Evolutionary conservation across 2,888 invertebrate genomes (phyloP).

Genomic region (Drosophila leonis): DNA sequence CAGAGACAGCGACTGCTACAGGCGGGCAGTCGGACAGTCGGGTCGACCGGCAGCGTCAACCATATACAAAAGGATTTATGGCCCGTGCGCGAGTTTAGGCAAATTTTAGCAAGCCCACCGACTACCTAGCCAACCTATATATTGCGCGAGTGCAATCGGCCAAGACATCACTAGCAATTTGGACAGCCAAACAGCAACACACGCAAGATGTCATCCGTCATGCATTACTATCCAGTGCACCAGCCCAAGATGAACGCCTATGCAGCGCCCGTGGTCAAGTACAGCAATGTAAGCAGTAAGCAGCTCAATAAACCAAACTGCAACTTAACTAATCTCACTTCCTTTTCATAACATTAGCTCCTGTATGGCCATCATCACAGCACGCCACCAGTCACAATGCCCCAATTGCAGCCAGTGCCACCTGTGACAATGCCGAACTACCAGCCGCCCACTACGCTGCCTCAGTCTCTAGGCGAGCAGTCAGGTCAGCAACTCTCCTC

Average conservation of each 20-base stretch:
- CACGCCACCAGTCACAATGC: constrained; percentile 11
- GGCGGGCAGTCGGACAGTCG: constrained; percentile 17
- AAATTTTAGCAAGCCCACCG: constrained; percentile 66
- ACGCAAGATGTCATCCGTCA: constrained; percentile 69
- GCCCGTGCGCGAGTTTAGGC: constrained; percentile 68
- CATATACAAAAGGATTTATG: constrained; percentile 70
- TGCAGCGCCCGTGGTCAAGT: constrained; percentile 57
- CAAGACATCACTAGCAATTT: constrained; percentile 55
- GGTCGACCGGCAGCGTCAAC: constrained; percentile 16
- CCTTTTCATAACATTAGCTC: constrained; percentile 7
- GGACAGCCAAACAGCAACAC: constrained; percentile 45
- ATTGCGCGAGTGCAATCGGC: constrained; percentile 32
- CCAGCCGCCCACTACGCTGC: constrained; percentile 28
- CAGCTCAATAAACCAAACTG: fast-evolving
- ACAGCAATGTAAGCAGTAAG: constrained; percentile 61
- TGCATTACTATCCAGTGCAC: constrained; percentile 76
- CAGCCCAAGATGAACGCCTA: constrained; percentile 62
- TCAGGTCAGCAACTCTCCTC: constrained; percentile 59
- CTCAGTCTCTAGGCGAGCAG: constrained; percentile 28
- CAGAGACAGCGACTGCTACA: constrained; percentile 28
- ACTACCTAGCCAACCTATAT: constrained; percentile 63
- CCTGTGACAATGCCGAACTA: constrained; percentile 23
- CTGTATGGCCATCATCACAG: constrained; percentile 46
- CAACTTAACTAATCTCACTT: neutral
- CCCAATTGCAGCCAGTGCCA: constrained; percentile 17